Evolutionary conservation across 2,797 vertebrate genomes (phyloP), one percentile per base, ranked within the genome.

Genomic region (Sorex maritimensis): DNA sequence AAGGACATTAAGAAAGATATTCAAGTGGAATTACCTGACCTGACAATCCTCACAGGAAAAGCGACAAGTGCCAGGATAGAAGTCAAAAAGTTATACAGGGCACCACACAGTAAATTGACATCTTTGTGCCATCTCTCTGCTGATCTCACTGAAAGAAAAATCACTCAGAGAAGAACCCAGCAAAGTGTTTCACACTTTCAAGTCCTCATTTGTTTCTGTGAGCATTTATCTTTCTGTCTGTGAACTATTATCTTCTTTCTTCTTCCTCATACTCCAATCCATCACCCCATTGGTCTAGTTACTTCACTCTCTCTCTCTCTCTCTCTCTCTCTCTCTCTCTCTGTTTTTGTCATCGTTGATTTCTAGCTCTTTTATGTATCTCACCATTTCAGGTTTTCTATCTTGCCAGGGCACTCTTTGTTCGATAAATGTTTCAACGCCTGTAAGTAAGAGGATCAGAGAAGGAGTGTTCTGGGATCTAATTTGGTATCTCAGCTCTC

Each of bases 171-270:
- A 63, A 83, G 67, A 63, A 83, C 41, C 30, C 71, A 34, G 26
- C 68, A 19, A 81, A 46, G 10, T 78, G 72, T 63, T 49, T 26
- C n/a, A 63, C 73, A 74, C 10, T 2, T 44, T 34, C 19, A 87
- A 72, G 61, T 85, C 14, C 78, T 6, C n/a, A 15, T 80, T 80
- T 52, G 88, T 44, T 86, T 91, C 94, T 91, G 81, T 12, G 38
- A 92, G 92, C 71, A 87, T 74, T 94, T 87, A 80, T 21, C 67
- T 68, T 72, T 74, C 81, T 28, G 69, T 69, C 89, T 96, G 94
- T 78, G 82, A 91, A 58, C 52, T 30, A 88, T 92, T 86, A 90
- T 78, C 28, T 10, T 58, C 30, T 0, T 8, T 2, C 2, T 30
- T 61, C 44, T 84, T 82, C 49, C 19, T 82, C 63, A 68, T 26